Evolutionary conservation across 2,888 invertebrate genomes (phyloP).

Genomic region (Autographa gamma): DNA sequence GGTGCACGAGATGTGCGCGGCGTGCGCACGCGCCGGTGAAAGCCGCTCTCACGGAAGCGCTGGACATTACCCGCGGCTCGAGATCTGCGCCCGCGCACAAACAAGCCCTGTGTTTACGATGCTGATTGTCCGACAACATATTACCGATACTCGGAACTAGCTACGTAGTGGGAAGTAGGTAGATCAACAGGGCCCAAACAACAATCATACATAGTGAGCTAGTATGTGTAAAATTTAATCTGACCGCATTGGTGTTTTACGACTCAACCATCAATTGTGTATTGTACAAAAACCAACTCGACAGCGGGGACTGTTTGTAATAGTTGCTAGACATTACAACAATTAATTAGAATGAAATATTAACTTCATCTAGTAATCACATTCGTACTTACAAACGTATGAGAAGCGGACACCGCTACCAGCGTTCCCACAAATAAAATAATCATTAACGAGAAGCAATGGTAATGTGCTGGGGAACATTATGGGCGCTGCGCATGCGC

Average conservation of each 20-base stretch:
- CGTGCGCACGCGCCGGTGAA: slow-evolving; percentile 55
- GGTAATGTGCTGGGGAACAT: slow-evolving; percentile 15
- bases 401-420: not conserved
- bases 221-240: no score
- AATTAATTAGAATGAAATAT: no score
- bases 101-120: slow-evolving; percentile 12
- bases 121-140: not conserved
- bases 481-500: slow-evolving; percentile 7
- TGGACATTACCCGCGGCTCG: slow-evolving; percentile 25
- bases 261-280: no score
- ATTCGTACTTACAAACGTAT: not conserved
- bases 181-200: not conserved
- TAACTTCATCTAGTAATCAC: no score
- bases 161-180: not conserved
- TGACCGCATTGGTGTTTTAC: no score
- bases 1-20: slow-evolving; percentile 17
- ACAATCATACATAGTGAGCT: not conserved
- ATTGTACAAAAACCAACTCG: no score
- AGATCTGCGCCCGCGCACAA: not conserved
- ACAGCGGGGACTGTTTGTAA: no score
- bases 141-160: not conserved
- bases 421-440: not conserved
- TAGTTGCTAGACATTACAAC: no score
- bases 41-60: slow-evolving; percentile 58
- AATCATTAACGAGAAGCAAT: slow-evolving; percentile 7